A percentile compares a stretch with the other conserved stretches of the same genome.
These are phyloP conservation scores for Malurus elegans DNA, from an alignment of 2,113 vertebrate species.

Conservation along the genomic window DNA sequence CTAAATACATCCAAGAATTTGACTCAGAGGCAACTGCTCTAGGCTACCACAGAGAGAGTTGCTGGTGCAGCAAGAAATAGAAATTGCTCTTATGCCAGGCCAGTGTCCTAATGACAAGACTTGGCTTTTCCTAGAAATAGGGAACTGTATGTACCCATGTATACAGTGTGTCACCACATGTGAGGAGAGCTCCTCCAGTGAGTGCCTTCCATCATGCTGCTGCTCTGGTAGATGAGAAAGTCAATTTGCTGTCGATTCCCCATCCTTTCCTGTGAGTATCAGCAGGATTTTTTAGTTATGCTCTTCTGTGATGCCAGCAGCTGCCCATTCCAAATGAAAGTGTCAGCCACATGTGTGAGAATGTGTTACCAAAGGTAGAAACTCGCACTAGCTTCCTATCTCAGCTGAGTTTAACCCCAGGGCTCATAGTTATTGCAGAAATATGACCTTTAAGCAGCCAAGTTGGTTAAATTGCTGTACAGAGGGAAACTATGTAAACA, in stretches of 20 bases:
- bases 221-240: neutral
- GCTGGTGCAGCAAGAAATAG: neutral
- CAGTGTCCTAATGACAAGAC: neutral
- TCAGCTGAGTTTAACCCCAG: neutral
- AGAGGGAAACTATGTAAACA: conserved; percentile 40
- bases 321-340: conserved; percentile 5
- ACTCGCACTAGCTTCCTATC: neutral
- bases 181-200: neutral
- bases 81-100: neutral
- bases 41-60: neutral
- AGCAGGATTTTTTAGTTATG: neutral
- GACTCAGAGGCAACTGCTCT: neutral
- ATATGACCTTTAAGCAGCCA: conserved; percentile 27
- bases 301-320: neutral
- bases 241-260: neutral
- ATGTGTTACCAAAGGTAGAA: neutral
- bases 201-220: neutral
- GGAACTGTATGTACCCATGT: neutral
- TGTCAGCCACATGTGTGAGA: neutral
- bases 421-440: neutral
- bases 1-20: neutral
- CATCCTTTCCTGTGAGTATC: neutral
- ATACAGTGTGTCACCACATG: neutral
- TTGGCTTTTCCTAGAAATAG: neutral
- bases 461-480: conserved; percentile 21